Base-by-base conservation (phyloP, 1,140 invertebrate species). In the Colletes latitarsis region DNA sequence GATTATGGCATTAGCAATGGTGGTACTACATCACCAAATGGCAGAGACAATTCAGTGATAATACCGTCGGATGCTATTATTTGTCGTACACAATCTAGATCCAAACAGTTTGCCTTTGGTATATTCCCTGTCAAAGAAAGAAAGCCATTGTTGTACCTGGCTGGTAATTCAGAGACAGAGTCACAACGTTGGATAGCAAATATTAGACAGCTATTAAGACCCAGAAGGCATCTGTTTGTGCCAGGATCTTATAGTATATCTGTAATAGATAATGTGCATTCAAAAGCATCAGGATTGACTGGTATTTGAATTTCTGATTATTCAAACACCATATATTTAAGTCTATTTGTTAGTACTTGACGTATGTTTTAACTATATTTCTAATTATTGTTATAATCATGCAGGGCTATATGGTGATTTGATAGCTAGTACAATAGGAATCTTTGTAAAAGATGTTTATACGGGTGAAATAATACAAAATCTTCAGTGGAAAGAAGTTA, bases 131-230 rank as follows among this genome's bases (percentile, higher is more conserved):
- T 89, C 2, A 93, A 91, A 71, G 92, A 93, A n/a, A 88, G 91
- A 30, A 94, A 94, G 70, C 93, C 94, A 0, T 78, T 94, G 2
- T 73, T 95, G 4, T 95, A 94, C 79, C 81, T 95, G 49, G 92
- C 93, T 14, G 93, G 93, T 4, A 90, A 82, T 41, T 94, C 93
- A 0, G 95, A 95, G 85, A 94, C 91, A 14, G 94, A 95, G 66
- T 91, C 93, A 5, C 95, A 95, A 78, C 89, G 92, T 62, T 95
- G 94, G 94, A 95, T 95, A 92, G 84, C 91, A 3, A 92, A 90
- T 55, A 90, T 95, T 4, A 89, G 95, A 77, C 90, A 93, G 52
- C 75, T 95, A 67, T 88, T 95, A 9, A 92, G 88, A 67, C 93
- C 93, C 0, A 90, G 92, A 57, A 89, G 78, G 14, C 81, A 92